Conservation (phyloP, 2,888 invertebrate species). For the Cephus pygmeus region DNA sequence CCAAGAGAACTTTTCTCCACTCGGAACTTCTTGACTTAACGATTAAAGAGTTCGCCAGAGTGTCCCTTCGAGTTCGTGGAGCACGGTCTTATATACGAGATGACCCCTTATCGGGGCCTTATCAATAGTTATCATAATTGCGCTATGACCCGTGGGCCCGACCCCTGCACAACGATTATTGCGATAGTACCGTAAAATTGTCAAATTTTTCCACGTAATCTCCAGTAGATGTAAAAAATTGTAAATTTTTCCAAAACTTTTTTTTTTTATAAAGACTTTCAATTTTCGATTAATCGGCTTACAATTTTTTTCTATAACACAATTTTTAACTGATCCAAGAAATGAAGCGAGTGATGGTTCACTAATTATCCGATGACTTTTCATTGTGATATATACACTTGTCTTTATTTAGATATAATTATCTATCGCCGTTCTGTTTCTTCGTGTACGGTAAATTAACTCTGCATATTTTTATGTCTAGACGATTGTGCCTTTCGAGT, state of each 20-base stretch:
- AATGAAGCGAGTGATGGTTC: neutral
- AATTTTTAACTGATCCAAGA: neutral
- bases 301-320: neutral
- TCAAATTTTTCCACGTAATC: neutral
- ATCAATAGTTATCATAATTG: conserved; percentile 16
- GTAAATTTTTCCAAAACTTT: neutral
- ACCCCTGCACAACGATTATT: neutral
- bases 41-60: conserved; percentile 14
- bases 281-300: neutral
- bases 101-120: conserved; percentile 17
- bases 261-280: neutral
- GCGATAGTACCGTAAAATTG: neutral
- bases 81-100: conserved; percentile 18
- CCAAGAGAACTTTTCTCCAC: neutral
- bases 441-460: neutral
- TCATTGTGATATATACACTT: neutral
- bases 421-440: neutral
- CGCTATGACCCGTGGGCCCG: conserved; percentile 9
- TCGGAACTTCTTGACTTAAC: conserved; percentile 6
- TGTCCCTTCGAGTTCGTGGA: conserved; percentile 7
- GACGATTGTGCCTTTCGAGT: neutral
- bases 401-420: neutral
- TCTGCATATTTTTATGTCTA: neutral
- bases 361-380: neutral
- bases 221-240: neutral